Base-by-base conservation (phyloP, 2,888 invertebrate species). In the Campoplex nolae region DNA sequence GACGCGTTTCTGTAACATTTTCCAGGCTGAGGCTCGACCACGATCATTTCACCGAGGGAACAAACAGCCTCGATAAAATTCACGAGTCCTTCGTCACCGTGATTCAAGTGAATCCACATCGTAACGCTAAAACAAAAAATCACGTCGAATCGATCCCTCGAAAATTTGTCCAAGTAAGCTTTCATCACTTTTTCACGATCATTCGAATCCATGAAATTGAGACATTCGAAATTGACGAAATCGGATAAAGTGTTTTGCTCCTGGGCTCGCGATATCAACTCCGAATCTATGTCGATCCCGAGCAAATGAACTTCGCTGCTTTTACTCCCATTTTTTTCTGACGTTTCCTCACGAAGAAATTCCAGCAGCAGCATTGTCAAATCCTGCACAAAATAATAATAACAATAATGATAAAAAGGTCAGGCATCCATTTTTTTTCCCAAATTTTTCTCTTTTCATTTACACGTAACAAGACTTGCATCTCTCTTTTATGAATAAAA, bases 101-200 rank as follows among this genome's bases (percentile, higher is more conserved):
- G 95, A 93, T 98, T 98, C 38, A 98, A 93, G 94, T 98, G 98
- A 91, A 98, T 97, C 98, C 98, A 98, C 98, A 98, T 98, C 28
- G 98, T 97, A 48, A 98, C 96, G 11, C 98, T 98, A 93, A 98
- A 98, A 92, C 97, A 97, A 93, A 97, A 97, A 74, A 96, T 95
- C 3, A 96, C 95, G 94, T 97, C 96, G 95, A 97, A 98, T 85
- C 93, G 95, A 0, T 91, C 74, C 73, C 94, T 95, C 1, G 95
- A 91, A 87, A 94, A 89, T 2, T 88, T 89, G 48, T 91, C 84
- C 77, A 97, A 94, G 93, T 95, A 96, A 0, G 94, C 89, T 11
- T 93, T 89, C n/a, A 97, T 92, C 3, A 92, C 78, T 54, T 90
- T 84, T 54, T 94, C 92, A 2, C 95, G 90, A 2, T 94, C 90